Evolutionary conservation across 2,113 vertebrate genomes (phyloP).

Genomic region (Corythornis madagascariensis): DNA sequence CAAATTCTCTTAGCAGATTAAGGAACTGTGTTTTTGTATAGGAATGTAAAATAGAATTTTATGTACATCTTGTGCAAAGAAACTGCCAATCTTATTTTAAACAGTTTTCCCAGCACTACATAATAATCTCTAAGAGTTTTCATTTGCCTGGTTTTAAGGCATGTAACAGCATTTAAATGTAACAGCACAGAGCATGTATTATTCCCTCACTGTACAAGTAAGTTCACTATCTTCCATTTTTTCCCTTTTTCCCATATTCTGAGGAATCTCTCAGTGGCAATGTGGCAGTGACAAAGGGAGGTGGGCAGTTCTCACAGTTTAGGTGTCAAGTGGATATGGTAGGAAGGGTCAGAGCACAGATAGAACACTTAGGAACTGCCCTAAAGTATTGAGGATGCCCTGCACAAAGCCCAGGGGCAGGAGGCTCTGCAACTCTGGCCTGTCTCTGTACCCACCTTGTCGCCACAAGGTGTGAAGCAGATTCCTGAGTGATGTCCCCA

Average conservation of each 20-base stretch:
- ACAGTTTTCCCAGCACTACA: background rate
- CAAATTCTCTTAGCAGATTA: background rate
- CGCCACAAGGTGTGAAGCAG: background rate
- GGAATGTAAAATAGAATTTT: background rate
- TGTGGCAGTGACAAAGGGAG: background rate
- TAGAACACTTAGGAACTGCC: background rate
- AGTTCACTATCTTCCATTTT: background rate
- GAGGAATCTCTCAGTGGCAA: background rate
- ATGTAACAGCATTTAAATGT: background rate
- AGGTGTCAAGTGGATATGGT: background rate
- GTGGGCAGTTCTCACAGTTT: background rate
- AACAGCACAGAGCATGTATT: background rate
- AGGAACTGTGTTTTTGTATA: background rate
- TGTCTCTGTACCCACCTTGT: background rate
- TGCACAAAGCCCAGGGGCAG: background rate
- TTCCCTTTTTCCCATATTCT: background rate
- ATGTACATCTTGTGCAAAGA: background rate
- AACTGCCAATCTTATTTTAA: background rate
- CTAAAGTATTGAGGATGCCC: background rate
- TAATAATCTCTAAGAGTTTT: background rate
- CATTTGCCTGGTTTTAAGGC: background rate
- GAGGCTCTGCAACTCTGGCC: background rate
- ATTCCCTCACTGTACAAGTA: background rate
- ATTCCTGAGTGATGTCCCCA: background rate
- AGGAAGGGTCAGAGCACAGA: background rate